Evolutionary conservation across 2,113 vertebrate species (phyloP).

Genomic region (Python bivittatus): DNA sequence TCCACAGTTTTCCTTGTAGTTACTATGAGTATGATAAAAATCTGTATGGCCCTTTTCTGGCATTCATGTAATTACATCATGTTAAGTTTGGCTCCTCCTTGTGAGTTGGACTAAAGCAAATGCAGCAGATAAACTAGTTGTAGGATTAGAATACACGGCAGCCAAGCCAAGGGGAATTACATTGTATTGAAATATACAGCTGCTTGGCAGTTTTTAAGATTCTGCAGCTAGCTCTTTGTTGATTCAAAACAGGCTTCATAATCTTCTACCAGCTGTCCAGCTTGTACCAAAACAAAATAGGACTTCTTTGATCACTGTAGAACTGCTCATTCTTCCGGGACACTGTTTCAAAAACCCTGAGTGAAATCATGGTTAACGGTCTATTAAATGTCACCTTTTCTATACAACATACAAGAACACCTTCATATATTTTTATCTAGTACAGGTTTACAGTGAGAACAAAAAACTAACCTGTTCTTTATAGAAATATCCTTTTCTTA

Average conservation of each 20-base stretch:
- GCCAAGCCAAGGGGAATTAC: not conserved
- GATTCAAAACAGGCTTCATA: not conserved
- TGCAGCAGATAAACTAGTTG: not conserved
- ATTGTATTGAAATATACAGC: not conserved
- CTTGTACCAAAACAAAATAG: not conserved
- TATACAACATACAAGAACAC: not conserved
- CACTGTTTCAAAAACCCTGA: not conserved
- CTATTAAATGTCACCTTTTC: not conserved
- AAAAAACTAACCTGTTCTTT: not conserved
- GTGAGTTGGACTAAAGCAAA: not conserved
- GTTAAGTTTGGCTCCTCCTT: not conserved
- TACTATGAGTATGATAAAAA: too few species aligned
- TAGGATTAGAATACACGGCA: not conserved
- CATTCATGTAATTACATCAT: too few species aligned
- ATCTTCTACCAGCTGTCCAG: not conserved
- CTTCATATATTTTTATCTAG: not conserved
- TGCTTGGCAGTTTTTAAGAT: not conserved
- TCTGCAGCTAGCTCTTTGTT: not conserved
- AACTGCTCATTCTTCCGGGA: not conserved
- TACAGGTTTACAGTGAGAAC: not conserved
- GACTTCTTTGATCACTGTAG: not conserved
- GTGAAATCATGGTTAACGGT: not conserved
- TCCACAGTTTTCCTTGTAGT: too few species aligned
- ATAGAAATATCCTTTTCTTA: not conserved
- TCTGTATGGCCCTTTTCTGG: too few species aligned